Evolutionary conservation across 2,113 vertebrate species (phyloP), one percentile per base, ranked within the genome.

Genomic region (Baryphthengus martii): DNA sequence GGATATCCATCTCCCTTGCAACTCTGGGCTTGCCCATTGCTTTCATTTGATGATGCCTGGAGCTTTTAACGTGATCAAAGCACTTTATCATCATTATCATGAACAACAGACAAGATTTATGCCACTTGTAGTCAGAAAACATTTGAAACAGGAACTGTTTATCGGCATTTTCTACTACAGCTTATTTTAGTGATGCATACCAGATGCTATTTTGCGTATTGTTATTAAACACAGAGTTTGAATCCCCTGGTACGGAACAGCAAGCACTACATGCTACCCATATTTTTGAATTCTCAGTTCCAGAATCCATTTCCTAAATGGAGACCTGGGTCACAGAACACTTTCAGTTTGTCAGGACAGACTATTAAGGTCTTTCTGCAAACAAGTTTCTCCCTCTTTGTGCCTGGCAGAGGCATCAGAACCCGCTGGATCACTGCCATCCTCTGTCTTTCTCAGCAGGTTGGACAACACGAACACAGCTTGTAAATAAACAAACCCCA

Each of bases 121-220:
- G 56, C 40, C 4, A 6, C 59, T 55, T 93, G 59, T 76, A 83
- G 72, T 85, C 82, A 90, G 62, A 78, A 94, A 88, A 50, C 29
- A 90, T 56, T 88, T 79, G 53, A 72, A 88, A 77, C 79, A 88
- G 63, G 82, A 96, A 85, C 90, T 7, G 10, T 65, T 95, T 94
- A 84, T n/a, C 12, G 0, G 52, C 26, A n/a, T 96, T 77, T 96
- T 88, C 61, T 65, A 67, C 95, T 55, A 50, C 19, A 92, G 79
- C 72, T 88, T 59, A 77, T 85, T 95, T 90, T 17, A 44, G 78
- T 52, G 79, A 91, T 33, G 40, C 82, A 95, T 39, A 94, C 88
- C 95, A 96, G 95, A 93, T 96, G 96, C 88, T 93, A 88, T 90
- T 96, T 85, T 67, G 82, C n/a, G 52, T 75, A 94, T 94, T 96